Percentiles rank a stretch among this genome's conserved stretches.
phyloP scores from a whole-genome alignment of 2,113 vertebrate genomes.

The Laticauda colubrina region DNA sequence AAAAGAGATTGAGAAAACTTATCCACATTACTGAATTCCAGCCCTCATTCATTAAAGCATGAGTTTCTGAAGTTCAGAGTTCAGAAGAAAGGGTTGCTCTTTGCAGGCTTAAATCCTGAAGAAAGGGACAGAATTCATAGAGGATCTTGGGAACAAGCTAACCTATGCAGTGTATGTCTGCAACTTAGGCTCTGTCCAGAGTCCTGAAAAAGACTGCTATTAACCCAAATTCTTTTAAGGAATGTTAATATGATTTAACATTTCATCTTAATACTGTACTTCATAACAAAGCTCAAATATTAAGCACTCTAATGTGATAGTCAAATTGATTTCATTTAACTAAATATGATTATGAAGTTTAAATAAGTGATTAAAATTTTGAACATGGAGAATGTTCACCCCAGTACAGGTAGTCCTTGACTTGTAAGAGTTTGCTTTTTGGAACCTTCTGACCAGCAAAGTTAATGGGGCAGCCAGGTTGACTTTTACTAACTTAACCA shows the following conservation, averaged over 20 bases:
- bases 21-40: not conserved
- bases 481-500: too few relatives aligned
- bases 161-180: not conserved
- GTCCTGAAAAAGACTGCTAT: not conserved
- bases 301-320: not conserved
- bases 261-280: not conserved
- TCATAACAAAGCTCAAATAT: not conserved
- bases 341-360: not conserved
- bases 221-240: not conserved
- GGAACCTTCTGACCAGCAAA: too few relatives aligned
- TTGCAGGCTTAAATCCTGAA: not conserved
- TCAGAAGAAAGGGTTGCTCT: not conserved
- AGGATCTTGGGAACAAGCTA: not conserved
- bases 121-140: not conserved
- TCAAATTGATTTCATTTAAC: not conserved
- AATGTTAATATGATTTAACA: not conserved
- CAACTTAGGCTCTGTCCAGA: not conserved
- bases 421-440: too few relatives aligned
- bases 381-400: not conserved
- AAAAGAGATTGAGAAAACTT: not conserved
- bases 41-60: not conserved
- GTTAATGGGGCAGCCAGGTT: too few relatives aligned
- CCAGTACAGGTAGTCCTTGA: too few relatives aligned
- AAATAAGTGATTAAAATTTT: not conserved
- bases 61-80: not conserved